phyloP scores from a whole-genome alignment of 2,888 invertebrate genomes.

The Lobophora halterata region DNA sequence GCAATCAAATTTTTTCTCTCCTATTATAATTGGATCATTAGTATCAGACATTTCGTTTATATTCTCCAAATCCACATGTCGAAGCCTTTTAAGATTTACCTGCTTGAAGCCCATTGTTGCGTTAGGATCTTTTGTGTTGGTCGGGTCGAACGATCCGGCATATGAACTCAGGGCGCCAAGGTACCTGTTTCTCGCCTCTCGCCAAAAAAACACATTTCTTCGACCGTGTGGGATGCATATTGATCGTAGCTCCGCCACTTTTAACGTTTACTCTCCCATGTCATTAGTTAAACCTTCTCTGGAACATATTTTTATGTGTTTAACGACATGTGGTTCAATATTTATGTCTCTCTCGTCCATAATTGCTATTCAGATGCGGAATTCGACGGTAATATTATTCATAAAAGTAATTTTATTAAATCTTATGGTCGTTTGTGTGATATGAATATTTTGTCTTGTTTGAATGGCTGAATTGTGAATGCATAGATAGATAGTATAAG shows the following conservation, averaged over 20 bases:
- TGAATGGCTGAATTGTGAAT: conserved; percentile 23
- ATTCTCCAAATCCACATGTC: conserved; percentile 16
- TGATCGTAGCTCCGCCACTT: conserved; percentile 16
- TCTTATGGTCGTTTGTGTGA: conserved; percentile 12
- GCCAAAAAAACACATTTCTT: conserved; percentile 38
- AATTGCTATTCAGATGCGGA: conserved; percentile 14
- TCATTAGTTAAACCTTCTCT: conserved; percentile 15
- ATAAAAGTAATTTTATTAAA: conserved; percentile 21
- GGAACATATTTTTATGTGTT: conserved; percentile 12
- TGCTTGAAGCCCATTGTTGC: conserved; percentile 38
- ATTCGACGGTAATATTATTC: conserved; percentile 14
- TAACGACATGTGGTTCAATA: conserved; percentile 3
- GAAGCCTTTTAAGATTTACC: conserved; percentile 22
- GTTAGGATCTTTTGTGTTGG: conserved; percentile 28
- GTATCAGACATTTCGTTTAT: conserved; percentile 7
- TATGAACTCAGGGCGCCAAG: conserved; percentile 30
- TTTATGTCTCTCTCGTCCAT: neutral
- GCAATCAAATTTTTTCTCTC: no score
- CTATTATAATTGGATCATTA: conserved; percentile 7
- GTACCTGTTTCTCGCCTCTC: conserved; percentile 41
- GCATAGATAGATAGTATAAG: conserved; percentile 15
- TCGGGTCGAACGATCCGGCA: conserved; percentile 20
- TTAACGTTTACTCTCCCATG: conserved; percentile 16
- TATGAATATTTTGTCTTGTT: conserved; percentile 26
- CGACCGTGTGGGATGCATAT: conserved; percentile 31